Evolutionary conservation across 1,140 invertebrate species (phyloP).

Genomic region (Bombus pascuorum): DNA sequence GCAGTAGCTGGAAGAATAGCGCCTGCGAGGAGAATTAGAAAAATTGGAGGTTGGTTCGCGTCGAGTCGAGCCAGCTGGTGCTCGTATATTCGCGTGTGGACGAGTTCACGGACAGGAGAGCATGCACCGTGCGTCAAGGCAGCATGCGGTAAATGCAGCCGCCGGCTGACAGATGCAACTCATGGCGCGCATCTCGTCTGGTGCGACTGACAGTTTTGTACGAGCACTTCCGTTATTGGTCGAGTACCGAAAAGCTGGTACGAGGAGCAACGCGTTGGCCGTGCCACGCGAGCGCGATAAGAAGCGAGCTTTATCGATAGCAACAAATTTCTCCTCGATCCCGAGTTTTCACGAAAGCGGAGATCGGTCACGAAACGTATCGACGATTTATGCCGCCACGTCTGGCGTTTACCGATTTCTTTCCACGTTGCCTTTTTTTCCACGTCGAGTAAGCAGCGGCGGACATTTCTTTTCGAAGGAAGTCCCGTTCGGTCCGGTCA

Average conservation of each 20-base stretch:
- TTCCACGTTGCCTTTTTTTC: neutral
- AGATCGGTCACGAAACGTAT: neutral
- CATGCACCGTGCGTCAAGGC: no score
- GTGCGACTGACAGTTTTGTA: conserved; percentile 37
- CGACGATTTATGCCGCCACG: neutral
- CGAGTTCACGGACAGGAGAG: no score
- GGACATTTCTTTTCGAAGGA: neutral
- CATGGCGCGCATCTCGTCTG: conserved; percentile 19
- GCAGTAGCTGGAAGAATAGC: no score
- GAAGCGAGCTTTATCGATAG: conserved; percentile 25
- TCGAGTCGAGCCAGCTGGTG: no score
- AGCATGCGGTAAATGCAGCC: no score
- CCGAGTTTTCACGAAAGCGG: neutral
- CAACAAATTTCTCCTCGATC: neutral
- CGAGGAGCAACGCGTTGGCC: no score
- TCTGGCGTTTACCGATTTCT: neutral
- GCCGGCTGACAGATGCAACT: conserved; percentile 28
- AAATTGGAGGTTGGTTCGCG: no score
- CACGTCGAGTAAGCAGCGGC: no score
- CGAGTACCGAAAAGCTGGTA: no score
- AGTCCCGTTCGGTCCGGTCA: no score
- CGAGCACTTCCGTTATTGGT: conserved; percentile 35
- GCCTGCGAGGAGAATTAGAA: no score
- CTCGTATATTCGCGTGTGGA: no score
- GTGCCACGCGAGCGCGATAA: neutral